Base-by-base conservation (phyloP, 1,140 invertebrate species). In the Drosophila micromelanica region DNA sequence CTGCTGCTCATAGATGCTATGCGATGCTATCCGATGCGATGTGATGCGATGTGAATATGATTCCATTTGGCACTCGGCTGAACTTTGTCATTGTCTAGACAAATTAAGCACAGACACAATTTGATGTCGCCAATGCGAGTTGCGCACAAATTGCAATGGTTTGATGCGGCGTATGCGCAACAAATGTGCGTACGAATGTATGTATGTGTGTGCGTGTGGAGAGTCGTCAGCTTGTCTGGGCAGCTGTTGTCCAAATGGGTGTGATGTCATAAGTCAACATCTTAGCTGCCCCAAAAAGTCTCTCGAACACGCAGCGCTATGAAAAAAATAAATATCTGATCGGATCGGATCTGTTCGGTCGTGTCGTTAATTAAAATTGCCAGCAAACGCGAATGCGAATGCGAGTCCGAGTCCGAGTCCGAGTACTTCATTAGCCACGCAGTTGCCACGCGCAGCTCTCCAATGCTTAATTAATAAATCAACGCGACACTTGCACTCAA, bases 391-490 rank as follows among this genome's bases (percentile, higher is more conserved):
- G 27, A 27, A 2, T 27, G 5, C 27, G 27, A 27, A 5, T 27
- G 5, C 27, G 27, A 5, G 57, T 61, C 40, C 37, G 64, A 51
- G 68, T 55, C 32, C 60, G 30, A 67, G 69, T 59, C 27, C 46
- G 78, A 87, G 82, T 87, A 86, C 82, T 86, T 86, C 82, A 86
- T 86, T 86, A 86, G 82, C 43, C 74, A 76, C 59, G 72, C 61
- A 61, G 70, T 78, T 84, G 80, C 81, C 81, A 86, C 81, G 81
- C 81, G 81, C 69, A 81, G 71, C 73, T 80, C 89, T 78, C 89
- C 77, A 76, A 84, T 89, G 78, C 85, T 91, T 91, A 91, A 91
- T 91, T 91, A 91, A 91, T 91, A 91, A 91, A 91, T 91, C 90
- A 91, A 91, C 90, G 90, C 80, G 90, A 90, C 90, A 91, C 85